Evolutionary conservation across 2,113 vertebrate species (phyloP).

Genomic region (Thunnus thynnus): DNA sequence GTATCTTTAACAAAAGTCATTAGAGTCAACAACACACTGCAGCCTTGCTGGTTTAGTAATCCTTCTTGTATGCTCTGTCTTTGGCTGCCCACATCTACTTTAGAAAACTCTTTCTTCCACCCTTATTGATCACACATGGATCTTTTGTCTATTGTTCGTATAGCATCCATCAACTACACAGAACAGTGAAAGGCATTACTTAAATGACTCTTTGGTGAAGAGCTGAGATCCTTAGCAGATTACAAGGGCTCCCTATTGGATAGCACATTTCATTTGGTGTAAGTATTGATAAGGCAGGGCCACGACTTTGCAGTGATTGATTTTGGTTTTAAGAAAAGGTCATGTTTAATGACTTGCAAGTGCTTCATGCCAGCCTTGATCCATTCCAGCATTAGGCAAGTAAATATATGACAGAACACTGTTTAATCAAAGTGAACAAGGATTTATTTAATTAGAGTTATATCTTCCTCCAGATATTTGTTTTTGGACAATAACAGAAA

Average conservation of each 20-base stretch:
- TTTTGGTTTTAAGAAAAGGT: conserved; percentile 78
- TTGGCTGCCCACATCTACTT: neutral
- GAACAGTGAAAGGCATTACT: conserved; percentile 17
- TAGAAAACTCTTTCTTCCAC: neutral
- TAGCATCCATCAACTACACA: conserved; percentile 13
- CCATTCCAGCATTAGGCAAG: conserved; percentile 55
- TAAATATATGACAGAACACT: conserved; percentile 55
- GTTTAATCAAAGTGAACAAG: conserved; percentile 58
- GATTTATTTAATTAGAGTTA: conserved; percentile 57
- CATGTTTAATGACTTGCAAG: conserved; percentile 76
- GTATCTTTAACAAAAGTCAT: conserved; percentile 24
- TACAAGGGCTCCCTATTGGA: conserved; percentile 26
- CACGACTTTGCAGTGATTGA: conserved; percentile 78
- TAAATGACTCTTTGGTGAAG: conserved; percentile 22
- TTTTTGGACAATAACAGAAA: conserved; percentile 7
- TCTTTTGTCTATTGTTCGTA: neutral
- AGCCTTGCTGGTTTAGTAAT: conserved; percentile 21
- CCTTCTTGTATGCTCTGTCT: conserved; percentile 7
- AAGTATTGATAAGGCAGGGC: conserved; percentile 68
- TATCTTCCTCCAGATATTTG: neutral
- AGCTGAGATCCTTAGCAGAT: conserved; percentile 26
- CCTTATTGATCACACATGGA: neutral
- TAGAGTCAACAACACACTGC: conserved; percentile 10
- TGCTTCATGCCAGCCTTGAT: conserved; percentile 46
- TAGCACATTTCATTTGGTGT: conserved; percentile 52